Base-by-base conservation (phyloP, 2,888 invertebrate genomes). In the Terebella lapidaria region DNA sequence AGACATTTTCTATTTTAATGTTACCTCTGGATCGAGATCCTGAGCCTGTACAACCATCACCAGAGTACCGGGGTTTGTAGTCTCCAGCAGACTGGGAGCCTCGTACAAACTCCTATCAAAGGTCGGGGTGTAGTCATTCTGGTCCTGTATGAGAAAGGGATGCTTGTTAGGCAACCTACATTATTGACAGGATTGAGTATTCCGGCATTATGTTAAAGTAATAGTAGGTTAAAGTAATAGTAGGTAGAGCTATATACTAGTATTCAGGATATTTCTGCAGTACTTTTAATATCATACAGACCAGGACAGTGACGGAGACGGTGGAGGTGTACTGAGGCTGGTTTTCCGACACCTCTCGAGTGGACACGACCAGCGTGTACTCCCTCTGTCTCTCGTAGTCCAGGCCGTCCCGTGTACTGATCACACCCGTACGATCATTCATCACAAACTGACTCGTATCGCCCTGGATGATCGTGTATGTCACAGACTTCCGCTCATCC, bases 61-160 rank as follows among this genome's bases (percentile, higher is more conserved):
- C 15, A 46, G 49, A 5, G 63, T 61, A 4, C 70, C 69, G n/a
- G 66, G 59, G 1, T 61, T 29, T 4, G 56, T 62, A n/a, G 58
- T 71, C 58, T 72, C 71, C 26, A 64, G 52, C 59, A 64, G 65
- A 61, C 55, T 63, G 3, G 54, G 35, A 1, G 60, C 53, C 3
- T 56, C 27, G 3, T 69, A 66, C 1, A 56, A 28, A 24, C 67
- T 57, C 1, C 53, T 54, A 26, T 58, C 61, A 54, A 75, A 62
- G 5, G 57, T 58, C 3, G 76, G 76, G 0, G 70, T 47, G 52
- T 69, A 70, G 59, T 76, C 74, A 64, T 77, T 77, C 20, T 65
- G 63, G 61, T 77, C 72, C 76, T 76, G 65, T 20, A 30, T 42
- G 24, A 49, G n/a, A 15, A n/a, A n/a, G n/a, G n/a, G n/a, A n/a